A percentile compares a stretch with the other conserved stretches of the same genome.
Evolutionary conservation across 2,888 invertebrate genomes (phyloP).

Genomic region (Escarpia spicata): DNA sequence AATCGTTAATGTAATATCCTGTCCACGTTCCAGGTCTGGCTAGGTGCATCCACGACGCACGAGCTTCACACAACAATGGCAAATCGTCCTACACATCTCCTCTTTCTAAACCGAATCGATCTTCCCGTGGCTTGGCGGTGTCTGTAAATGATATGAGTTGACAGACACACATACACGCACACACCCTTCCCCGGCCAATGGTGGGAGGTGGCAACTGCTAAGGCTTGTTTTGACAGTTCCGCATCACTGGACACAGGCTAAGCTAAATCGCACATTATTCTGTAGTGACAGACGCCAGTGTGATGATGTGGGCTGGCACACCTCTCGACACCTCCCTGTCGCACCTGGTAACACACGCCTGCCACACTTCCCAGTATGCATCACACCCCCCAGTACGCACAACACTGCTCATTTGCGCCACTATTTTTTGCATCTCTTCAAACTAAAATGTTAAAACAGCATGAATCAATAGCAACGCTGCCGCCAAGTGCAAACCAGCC

Average conservation of each 20-base stretch:
- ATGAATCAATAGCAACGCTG: background rate
- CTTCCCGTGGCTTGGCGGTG: background rate
- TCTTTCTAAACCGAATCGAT: constrained; percentile 9
- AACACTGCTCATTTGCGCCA: background rate
- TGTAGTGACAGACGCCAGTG: background rate
- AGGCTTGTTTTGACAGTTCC: constrained; percentile 5
- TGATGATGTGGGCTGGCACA: background rate
- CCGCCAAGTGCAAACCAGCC: background rate
- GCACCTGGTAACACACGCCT: background rate
- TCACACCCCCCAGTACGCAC: background rate
- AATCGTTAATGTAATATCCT: background rate
- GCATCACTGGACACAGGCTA: background rate
- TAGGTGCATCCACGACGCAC: background rate
- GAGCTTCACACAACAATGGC: background rate
- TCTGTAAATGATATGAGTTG: background rate
- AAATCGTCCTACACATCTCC: background rate
- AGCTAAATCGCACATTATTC: background rate
- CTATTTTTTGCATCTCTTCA: background rate
- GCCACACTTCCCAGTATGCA: no score
- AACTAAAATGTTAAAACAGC: constrained; percentile 1
- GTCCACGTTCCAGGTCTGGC: background rate
- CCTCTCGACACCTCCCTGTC: background rate
- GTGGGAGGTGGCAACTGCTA: background rate
- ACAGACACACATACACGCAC: background rate
- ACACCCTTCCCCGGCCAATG: background rate